Evolutionary conservation across 2,888 invertebrate genomes (phyloP).

Genomic region (Pharmacophagus antenor): DNA sequence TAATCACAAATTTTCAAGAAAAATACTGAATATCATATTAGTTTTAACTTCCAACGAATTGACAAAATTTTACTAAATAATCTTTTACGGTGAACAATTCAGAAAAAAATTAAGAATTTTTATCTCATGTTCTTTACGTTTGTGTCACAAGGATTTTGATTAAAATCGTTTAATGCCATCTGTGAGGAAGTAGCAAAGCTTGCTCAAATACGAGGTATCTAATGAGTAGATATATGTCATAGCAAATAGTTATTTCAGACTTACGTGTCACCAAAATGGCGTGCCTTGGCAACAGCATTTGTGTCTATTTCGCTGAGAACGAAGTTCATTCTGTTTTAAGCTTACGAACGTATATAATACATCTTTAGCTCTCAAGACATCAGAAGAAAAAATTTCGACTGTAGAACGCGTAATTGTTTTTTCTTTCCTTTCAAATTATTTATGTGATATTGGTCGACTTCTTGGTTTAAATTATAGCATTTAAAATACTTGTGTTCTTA

Average conservation of each 20-base stretch:
- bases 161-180: constrained; percentile 52
- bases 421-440: neutral
- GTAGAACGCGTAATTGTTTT: neutral
- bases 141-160: neutral
- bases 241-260: constrained; percentile 59
- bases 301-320: constrained; percentile 58
- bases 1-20: too few relatives aligned
- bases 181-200: constrained; percentile 58
- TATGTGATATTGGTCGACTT: neutral
- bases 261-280: constrained; percentile 54
- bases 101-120: too few relatives aligned
- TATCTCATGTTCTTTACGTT: too few relatives aligned
- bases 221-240: constrained; percentile 39
- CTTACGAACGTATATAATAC: constrained; percentile 44
- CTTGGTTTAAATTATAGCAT: neutral
- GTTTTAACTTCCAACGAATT: too few relatives aligned
- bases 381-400: constrained; percentile 6
- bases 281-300: constrained; percentile 66
- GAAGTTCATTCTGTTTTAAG: constrained; percentile 60
- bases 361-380: constrained; percentile 34
- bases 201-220: constrained; percentile 42
- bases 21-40: too few relatives aligned
- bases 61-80: too few relatives aligned
- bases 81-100: too few relatives aligned
- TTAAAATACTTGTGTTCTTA: neutral